These are phyloP conservation scores for Poeciliopsis turneri DNA, from an alignment of 2,797 vertebrate genomes.

Conservation along the genomic window DNA sequence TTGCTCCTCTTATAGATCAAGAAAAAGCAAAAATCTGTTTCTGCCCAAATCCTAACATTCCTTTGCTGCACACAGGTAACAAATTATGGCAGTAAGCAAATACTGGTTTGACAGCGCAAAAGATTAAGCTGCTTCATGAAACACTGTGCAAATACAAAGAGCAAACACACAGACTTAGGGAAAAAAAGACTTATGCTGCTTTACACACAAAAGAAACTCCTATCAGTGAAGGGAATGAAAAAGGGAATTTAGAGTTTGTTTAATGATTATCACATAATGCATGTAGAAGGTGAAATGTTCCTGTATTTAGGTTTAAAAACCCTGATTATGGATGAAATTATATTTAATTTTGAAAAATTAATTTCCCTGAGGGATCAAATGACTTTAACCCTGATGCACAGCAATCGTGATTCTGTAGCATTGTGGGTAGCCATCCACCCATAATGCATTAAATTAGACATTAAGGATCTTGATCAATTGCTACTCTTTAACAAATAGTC, in stretches of 20 bases:
- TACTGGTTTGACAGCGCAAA: background rate
- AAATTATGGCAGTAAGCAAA: constrained; percentile 4
- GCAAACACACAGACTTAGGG: background rate
- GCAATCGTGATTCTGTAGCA: background rate
- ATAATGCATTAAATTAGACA: constrained; percentile 2
- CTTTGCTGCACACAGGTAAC: background rate
- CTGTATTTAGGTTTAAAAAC: background rate
- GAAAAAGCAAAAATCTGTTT: background rate
- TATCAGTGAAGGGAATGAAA: background rate
- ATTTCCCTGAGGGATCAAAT: background rate
- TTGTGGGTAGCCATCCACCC: background rate
- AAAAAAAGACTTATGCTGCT: background rate
- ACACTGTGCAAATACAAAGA: background rate
- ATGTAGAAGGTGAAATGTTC: background rate
- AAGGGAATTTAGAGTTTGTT: background rate
- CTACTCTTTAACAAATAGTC: constrained; percentile 15
- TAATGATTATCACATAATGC: background rate
- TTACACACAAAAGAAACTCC: background rate
- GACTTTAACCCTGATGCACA: constrained; percentile 3
- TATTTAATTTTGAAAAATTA: background rate
- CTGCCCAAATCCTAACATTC: background rate
- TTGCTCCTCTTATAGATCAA: background rate
- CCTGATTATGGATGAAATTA: background rate
- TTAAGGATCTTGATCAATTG: background rate
- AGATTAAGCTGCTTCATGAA: background rate